Conservation (phyloP, 2,888 invertebrate genomes). For the Aplocera efformata region DNA sequence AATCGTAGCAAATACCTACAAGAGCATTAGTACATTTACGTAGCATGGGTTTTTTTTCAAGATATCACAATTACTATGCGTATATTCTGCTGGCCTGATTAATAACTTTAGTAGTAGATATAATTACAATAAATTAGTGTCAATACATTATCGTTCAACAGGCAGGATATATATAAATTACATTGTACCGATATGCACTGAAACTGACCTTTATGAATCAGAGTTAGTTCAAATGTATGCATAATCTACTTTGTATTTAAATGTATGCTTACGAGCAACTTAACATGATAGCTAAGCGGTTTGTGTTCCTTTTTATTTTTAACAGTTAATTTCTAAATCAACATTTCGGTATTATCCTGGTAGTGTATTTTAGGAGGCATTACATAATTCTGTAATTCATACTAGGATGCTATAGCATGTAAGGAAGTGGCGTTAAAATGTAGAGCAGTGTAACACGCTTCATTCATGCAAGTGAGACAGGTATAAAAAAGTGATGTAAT, state of each 20-base stretch:
- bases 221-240: too few relatives aligned
- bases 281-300: too few relatives aligned
- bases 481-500: constrained; percentile 15
- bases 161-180: constrained; percentile 25
- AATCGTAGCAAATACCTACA: too few relatives aligned
- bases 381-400: constrained; percentile 71
- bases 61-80: too few relatives aligned
- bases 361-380: constrained; percentile 38
- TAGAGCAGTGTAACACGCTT: constrained; percentile 33
- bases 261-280: too few relatives aligned
- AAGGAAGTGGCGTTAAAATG: constrained; percentile 38
- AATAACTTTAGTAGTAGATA: too few relatives aligned
- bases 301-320: too few relatives aligned
- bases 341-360: constrained; percentile 16
- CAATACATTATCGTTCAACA: constrained; percentile 22
- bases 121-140: constrained; percentile 24
- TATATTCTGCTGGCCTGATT: too few relatives aligned
- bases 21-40: too few relatives aligned
- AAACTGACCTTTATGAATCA: constrained; percentile 15
- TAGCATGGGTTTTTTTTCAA: too few relatives aligned
- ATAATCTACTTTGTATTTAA: too few relatives aligned
- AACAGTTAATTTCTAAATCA: too few relatives aligned
- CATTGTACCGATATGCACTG: constrained; percentile 9
- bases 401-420: constrained; percentile 51
- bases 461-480: constrained; percentile 40